Conservation (phyloP, 1,140 invertebrate species). For the Drosophila sechellia region DNA sequence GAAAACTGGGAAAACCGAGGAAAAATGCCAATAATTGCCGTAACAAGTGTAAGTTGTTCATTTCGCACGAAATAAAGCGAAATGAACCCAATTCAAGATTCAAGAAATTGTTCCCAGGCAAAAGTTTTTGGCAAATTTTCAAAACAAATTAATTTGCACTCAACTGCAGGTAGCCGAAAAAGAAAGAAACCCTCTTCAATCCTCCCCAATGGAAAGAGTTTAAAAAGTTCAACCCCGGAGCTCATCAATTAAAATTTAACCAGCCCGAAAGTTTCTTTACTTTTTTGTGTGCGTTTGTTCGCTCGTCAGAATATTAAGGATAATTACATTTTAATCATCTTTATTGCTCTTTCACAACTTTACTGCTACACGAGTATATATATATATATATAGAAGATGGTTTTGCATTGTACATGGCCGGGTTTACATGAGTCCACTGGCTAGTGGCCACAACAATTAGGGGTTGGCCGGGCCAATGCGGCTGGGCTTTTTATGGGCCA, state of each 20-base stretch:
- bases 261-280: slow-evolving; percentile 37
- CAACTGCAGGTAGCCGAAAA: slow-evolving; percentile 50
- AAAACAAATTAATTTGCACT: slow-evolving; percentile 80
- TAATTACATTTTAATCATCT: slow-evolving; percentile 84
- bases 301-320: slow-evolving; percentile 80
- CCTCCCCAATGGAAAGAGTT: slow-evolving; percentile 51
- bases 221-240: slow-evolving; percentile 77
- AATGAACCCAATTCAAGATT: slow-evolving; percentile 57
- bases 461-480: slow-evolving; percentile 74
- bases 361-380: slow-evolving; percentile 45
- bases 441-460: slow-evolving; percentile 73
- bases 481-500: slow-evolving; percentile 64
- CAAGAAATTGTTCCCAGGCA: slow-evolving; percentile 30
- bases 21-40: slow-evolving; percentile 72
- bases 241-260: slow-evolving; percentile 80
- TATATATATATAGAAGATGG: slow-evolving; percentile 57
- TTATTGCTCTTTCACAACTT: slow-evolving; percentile 83
- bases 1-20: neutral
- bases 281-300: slow-evolving; percentile 17
- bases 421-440: slow-evolving; percentile 27
- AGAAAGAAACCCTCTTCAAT: neutral
- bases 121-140: slow-evolving; percentile 72
- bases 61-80: slow-evolving; percentile 34
- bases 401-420: slow-evolving; percentile 60
- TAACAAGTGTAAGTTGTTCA: slow-evolving; percentile 67